These are phyloP conservation scores for Anthonomus grandis DNA, from an alignment of 1,140 invertebrate genomes.

Conservation along the genomic window DNA sequence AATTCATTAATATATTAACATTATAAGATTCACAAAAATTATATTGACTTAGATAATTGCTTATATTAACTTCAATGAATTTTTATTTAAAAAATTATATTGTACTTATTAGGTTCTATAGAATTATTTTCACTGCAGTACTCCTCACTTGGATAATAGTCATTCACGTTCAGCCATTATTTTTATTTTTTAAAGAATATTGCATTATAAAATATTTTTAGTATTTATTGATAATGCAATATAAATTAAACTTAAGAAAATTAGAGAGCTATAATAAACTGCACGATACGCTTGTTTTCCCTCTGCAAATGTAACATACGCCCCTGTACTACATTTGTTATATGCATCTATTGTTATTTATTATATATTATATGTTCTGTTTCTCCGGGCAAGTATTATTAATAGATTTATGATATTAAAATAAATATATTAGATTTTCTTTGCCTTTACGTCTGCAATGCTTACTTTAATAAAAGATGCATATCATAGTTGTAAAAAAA, in stretches of 20 bases:
- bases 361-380: conserved; percentile 9
- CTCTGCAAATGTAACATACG: conserved; percentile 5
- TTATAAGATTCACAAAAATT: too few species aligned
- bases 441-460: conserved; percentile 42
- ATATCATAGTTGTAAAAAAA: conserved; percentile 80
- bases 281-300: conserved; percentile 15
- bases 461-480: conserved; percentile 68
- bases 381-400: conserved; percentile 6
- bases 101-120: too few species aligned
- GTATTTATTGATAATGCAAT: too few species aligned
- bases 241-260: too few species aligned
- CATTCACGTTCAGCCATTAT: too few species aligned
- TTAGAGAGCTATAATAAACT: conserved; percentile 13
- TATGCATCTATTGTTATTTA: conserved; percentile 18
- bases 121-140: conserved; percentile 15
- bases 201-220: too few species aligned
- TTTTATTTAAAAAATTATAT: too few species aligned
- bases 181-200: not conserved
- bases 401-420: not conserved
- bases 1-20: not conserved
- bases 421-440: conserved; percentile 10
- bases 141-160: conserved; percentile 4
- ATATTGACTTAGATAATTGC: too few species aligned
- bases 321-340: conserved; percentile 8
- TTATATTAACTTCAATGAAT: too few species aligned